Conservation (phyloP, 2,797 vertebrate genomes). For the Pagetopsis macropterus region DNA sequence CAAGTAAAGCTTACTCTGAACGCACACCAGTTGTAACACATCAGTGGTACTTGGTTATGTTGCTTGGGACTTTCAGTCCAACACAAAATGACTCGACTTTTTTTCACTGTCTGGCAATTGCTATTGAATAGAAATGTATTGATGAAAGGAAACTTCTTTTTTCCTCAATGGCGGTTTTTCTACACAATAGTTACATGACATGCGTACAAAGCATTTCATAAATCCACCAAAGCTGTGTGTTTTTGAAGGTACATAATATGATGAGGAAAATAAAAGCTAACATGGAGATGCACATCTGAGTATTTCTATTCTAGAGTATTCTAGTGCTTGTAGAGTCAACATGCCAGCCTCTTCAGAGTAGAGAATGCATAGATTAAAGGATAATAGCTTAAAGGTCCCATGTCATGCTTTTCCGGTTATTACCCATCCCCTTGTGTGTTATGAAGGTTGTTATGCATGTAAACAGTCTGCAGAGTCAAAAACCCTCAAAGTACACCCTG, state of each 20-base stretch:
- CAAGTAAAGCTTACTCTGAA: slow-evolving; percentile 10
- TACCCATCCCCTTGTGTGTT: too few species aligned
- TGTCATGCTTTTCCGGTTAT: too few species aligned
- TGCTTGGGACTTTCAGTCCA: not conserved
- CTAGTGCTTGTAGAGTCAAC: slow-evolving; percentile 10
- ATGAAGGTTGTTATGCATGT: too few species aligned
- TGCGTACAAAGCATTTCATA: not conserved
- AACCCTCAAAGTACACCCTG: too few species aligned
- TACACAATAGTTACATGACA: not conserved
- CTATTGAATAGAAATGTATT: not conserved
- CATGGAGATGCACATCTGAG: not conserved
- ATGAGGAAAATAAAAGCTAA: not conserved
- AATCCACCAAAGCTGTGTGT: not conserved
- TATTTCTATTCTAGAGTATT: not conserved
- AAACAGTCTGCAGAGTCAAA: too few species aligned
- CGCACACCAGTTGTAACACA: slow-evolving; percentile 16
- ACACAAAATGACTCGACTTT: not conserved
- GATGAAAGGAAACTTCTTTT: slow-evolving; percentile 7
- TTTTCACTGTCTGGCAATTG: slow-evolving; percentile 17
- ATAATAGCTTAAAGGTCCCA: not conserved
- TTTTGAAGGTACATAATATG: slow-evolving; percentile 4
- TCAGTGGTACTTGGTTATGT: slow-evolving; percentile 10
- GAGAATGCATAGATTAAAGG: not conserved
- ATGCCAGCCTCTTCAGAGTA: slow-evolving; percentile 11
- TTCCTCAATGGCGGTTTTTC: not conserved